Base-by-base conservation (phyloP, 2,888 invertebrate genomes). In the Zeuzera pyrina region DNA sequence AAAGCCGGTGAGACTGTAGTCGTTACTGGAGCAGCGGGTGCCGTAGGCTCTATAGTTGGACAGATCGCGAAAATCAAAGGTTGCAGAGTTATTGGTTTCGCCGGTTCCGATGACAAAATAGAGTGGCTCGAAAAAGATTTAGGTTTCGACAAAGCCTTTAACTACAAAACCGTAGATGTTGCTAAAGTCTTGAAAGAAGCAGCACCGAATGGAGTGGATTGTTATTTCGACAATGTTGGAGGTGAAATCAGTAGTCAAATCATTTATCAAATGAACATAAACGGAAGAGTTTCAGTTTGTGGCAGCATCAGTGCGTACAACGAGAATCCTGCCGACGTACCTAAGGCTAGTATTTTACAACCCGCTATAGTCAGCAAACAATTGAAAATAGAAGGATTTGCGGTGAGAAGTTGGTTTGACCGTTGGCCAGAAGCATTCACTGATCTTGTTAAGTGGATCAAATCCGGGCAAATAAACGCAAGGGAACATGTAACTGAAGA, bases 211-310 rank as follows among this genome's bases (percentile, higher is more conserved):
- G 91, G 91, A 5, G 72, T 92, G 0, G 91, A 92, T 52, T 89
- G 90, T 51, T 92, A 89, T 53, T 92, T 91, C 55, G 92, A 92
- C 55, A 92, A 91, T 59, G 92, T 90, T 5, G 90, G 90, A 10
- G 90, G 90, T 2, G 86, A 87, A 37, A 76, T 89, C 12, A 87
- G 88, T 30, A 84, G 83, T 29, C 61, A 59, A 0, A 84, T 90
- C 2, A 71, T 89, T 1, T 63, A 64, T 21, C 85, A 87, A 43
- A 89, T 90, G 89, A 89, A 86, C 38, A 26, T 33, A 4, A 70
- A 57, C 35, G 90, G 90, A 0, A 71, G 90, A 30, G 74, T 90
- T 14, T 65, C 89, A 1, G 83, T 88, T 1, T 89, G 89, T 49
- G 89, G 90, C 4, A 74, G 86, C 10, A 89, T 89, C 39, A 86